Evolutionary conservation across 2,888 invertebrate species (phyloP).

Genomic region (Nomada ferruginata): DNA sequence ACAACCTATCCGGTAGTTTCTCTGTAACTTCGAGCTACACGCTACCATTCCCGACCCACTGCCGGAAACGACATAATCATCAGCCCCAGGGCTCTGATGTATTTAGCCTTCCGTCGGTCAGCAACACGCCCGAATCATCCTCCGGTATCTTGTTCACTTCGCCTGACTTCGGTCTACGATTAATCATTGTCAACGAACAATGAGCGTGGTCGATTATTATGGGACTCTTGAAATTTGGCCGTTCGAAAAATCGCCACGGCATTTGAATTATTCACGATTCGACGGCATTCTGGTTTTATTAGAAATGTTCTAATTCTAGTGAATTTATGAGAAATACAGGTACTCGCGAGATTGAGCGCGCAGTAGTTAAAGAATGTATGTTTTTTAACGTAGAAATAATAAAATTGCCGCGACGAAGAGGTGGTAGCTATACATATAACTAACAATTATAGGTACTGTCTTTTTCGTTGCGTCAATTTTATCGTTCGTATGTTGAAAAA

Average conservation of each 20-base stretch:
- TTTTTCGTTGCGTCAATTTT: no score
- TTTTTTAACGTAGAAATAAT: no score
- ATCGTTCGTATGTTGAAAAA: no score
- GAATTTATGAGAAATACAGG: no score
- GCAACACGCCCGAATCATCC: conserved; percentile 17
- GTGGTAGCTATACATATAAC: no score
- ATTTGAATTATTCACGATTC: no score
- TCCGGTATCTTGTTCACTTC: conserved; percentile 3
- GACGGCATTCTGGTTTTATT: no score
- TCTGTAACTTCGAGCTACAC: conserved; percentile 33
- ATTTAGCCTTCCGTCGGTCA: conserved; percentile 14
- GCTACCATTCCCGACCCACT: conserved; percentile 19
- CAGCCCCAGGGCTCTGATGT: conserved; percentile 10
- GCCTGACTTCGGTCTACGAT: conserved; percentile 17
- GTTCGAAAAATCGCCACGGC: not conserved
- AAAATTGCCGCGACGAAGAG: no score
- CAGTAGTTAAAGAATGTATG: no score
- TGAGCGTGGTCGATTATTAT: not conserved
- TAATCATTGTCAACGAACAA: not conserved
- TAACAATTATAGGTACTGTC: no score
- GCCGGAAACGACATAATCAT: conserved; percentile 40
- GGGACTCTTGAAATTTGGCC: not conserved
- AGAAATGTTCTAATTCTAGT: no score
- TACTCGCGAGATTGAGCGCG: no score
- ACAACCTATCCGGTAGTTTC: conserved; percentile 27